Evolutionary conservation across 1,140 invertebrate species (phyloP).

Genomic region (Drosophila truncata): DNA sequence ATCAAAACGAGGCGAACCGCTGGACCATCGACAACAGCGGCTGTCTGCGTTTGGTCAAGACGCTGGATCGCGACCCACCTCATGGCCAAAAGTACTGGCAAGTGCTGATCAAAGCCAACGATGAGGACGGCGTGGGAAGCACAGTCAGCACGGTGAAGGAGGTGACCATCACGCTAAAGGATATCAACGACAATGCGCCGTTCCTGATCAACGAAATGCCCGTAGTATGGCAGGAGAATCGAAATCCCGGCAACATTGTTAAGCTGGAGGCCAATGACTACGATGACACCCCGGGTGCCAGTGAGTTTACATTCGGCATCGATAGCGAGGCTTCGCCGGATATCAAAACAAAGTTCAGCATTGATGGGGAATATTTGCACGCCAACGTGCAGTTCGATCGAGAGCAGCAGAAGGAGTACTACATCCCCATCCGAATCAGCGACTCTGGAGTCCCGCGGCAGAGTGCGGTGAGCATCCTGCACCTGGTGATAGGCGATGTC

Average conservation of each 20-base stretch:
- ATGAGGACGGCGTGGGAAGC: conserved; percentile 91
- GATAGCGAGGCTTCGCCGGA: conserved; percentile 89
- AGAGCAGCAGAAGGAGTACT: conserved; percentile 94
- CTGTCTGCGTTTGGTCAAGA: conserved; percentile 91
- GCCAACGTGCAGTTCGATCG: conserved; percentile 93
- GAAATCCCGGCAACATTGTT: conserved; percentile 89
- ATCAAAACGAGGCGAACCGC: conserved; percentile 89
- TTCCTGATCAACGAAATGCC: conserved; percentile 92
- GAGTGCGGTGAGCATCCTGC: conserved; percentile 91
- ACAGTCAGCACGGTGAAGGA: conserved; percentile 88
- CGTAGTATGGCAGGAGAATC: conserved; percentile 94
- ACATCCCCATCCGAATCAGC: conserved; percentile 94
- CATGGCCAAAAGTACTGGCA: conserved; percentile 93
- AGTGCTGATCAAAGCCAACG: conserved; percentile 93
- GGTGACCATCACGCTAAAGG: conserved; percentile 91
- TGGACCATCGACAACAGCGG: conserved; percentile 90
- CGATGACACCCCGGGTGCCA: conserved; percentile 91
- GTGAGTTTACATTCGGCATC: conserved; percentile 90
- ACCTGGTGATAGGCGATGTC: conserved; percentile 94
- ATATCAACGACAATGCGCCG: conserved; percentile 96
- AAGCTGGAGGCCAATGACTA: conserved; percentile 92
- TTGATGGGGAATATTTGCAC: conserved; percentile 87
- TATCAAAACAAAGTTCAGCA: conserved; percentile 90
- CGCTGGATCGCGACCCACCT: conserved; percentile 94
- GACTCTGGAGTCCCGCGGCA: conserved; percentile 91